A percentile compares a stretch with the other conserved stretches of the same genome.
These are phyloP conservation scores for Celastrina argiolus DNA, from an alignment of 2,888 invertebrate genomes.

Conservation along the genomic window DNA sequence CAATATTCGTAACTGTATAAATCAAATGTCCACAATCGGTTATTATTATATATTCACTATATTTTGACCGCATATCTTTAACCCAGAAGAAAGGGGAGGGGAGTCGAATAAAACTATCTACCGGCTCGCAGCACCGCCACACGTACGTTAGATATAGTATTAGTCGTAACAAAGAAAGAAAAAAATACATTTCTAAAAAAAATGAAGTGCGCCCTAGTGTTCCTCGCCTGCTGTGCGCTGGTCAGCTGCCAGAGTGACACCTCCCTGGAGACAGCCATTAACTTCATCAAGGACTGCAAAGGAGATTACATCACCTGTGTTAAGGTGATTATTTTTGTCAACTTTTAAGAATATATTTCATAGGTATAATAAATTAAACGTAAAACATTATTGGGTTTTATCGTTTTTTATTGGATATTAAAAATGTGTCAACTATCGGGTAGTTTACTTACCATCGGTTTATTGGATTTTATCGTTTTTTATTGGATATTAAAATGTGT, in stretches of 20 bases:
- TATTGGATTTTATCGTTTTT: no score
- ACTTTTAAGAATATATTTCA: no score
- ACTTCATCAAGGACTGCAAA: slow-evolving; percentile 84
- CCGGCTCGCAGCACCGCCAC: slow-evolving; percentile 54
- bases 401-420: no score
- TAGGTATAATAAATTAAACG: no score
- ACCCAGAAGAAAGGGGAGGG: slow-evolving; percentile 64
- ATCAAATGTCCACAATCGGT: slow-evolving; percentile 26
- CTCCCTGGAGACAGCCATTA: slow-evolving; percentile 80
- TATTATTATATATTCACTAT: slow-evolving; percentile 26
- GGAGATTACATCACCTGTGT: slow-evolving; percentile 83
- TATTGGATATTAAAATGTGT: no score
- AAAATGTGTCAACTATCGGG: slow-evolving; percentile 29
- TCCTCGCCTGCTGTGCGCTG: slow-evolving; percentile 61
- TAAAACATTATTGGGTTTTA: no score
- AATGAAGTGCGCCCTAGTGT: slow-evolving; percentile 57
- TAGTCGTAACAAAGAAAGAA: slow-evolving; percentile 44
- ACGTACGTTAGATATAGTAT: slow-evolving; percentile 69
- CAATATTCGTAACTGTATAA: no score
- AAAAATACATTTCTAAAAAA: slow-evolving; percentile 44
- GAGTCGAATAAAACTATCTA: slow-evolving; percentile 68
- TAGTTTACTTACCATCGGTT: not conserved
- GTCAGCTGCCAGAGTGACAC: slow-evolving; percentile 71
- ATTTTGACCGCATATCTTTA: slow-evolving; percentile 42
- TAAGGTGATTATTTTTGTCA: slow-evolving; percentile 83